Conservation (phyloP, 2,888 invertebrate genomes). For the Priapulus caudatus region DNA sequence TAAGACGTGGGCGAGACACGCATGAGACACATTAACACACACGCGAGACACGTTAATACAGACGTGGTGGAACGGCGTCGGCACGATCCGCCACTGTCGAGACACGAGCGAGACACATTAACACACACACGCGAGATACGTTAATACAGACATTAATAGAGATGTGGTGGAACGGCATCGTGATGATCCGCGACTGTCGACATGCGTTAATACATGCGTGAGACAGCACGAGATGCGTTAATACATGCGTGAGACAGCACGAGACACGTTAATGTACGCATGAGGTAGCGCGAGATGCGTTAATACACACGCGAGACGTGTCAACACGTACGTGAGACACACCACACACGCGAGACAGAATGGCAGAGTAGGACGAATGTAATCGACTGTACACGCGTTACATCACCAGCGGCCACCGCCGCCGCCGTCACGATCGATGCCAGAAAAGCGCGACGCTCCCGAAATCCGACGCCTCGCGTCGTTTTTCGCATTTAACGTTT, state of each 20-base stretch:
- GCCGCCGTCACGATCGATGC: too few relatives aligned
- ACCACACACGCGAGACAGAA: not conserved
- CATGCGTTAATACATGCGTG: slow-evolving; percentile 84
- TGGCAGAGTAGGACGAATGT: not conserved
- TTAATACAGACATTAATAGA: too few relatives aligned
- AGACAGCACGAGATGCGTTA: slow-evolving; percentile 54
- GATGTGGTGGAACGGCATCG: slow-evolving; percentile 85
- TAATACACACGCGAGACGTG: too few relatives aligned
- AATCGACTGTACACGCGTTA: too few relatives aligned
- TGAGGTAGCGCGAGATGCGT: not conserved
- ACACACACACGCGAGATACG: too few relatives aligned
- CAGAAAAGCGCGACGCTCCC: too few relatives aligned
- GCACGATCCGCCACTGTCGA: slow-evolving; percentile 46
- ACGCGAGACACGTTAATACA: too few relatives aligned
- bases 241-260: not conserved
- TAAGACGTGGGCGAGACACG: not conserved
- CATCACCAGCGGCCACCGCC: too few relatives aligned
- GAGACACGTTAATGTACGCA: too few relatives aligned
- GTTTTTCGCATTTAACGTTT: too few relatives aligned
- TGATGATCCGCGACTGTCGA: slow-evolving; percentile 49
- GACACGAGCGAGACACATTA: not conserved
- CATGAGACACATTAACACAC: too few relatives aligned
- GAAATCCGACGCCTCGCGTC: too few relatives aligned
- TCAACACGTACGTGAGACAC: slow-evolving; percentile 75
- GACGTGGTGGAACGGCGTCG: slow-evolving; percentile 85